Evolutionary conservation across 1,140 invertebrate genomes (phyloP).

Genomic region (Onthophagus taurus): DNA sequence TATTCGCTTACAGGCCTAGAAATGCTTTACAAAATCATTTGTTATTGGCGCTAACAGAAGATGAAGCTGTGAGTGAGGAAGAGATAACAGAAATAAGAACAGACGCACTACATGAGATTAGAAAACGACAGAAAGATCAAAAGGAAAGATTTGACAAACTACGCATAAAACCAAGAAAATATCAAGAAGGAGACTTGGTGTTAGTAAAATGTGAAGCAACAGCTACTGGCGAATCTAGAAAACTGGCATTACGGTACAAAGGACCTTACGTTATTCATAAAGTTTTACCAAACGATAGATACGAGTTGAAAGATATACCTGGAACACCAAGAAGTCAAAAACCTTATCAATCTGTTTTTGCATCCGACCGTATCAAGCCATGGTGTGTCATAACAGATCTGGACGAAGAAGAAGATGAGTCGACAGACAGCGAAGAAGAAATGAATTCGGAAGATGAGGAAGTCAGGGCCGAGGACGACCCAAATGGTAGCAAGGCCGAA

Average conservation of each 20-base stretch:
- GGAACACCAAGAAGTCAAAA: constrained; percentile 1
- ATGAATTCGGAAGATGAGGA: no score
- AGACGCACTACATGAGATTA: constrained; percentile 4
- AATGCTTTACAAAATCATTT: constrained; percentile 5
- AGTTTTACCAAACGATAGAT: constrained; percentile 7
- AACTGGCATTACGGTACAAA: neutral
- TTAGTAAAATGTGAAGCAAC: neutral
- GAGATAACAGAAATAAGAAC: neutral
- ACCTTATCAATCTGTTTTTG: neutral
- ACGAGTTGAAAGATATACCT: neutral
- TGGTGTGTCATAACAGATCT: no score
- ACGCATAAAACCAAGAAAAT: constrained; percentile 4
- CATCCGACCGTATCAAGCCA: no score
- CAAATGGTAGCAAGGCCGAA: no score
- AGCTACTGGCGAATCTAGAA: constrained; percentile 3
- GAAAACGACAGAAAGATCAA: constrained; percentile 1
- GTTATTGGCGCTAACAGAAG: neutral
- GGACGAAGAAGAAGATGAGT: no score
- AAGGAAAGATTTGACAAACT: neutral
- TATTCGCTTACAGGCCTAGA: constrained; percentile 9
- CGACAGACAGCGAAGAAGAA: no score
- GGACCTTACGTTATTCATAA: constrained; percentile 1
- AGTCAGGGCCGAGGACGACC: no score
- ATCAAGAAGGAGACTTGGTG: constrained; percentile 11
- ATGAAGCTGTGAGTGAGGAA: neutral